phyloP scores from a whole-genome alignment of 2,888 invertebrate genomes.

The Brachyptera risi region DNA sequence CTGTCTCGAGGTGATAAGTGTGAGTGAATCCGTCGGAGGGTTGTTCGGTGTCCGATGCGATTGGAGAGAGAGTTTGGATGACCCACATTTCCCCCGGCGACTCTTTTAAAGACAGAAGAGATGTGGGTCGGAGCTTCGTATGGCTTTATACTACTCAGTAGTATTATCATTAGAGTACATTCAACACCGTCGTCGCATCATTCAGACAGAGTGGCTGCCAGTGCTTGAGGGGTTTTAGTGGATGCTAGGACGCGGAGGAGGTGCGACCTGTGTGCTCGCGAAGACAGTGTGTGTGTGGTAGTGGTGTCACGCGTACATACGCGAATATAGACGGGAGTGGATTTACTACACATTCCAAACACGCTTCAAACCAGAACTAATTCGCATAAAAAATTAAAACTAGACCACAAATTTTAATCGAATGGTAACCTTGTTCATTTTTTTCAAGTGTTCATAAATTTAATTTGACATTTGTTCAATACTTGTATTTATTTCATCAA shows the following conservation, averaged over 20 bases:
- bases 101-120: not conserved
- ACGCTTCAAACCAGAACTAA: too few species aligned
- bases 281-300: too few species aligned
- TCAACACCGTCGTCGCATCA: not conserved
- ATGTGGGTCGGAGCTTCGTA: not conserved
- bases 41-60: too few species aligned
- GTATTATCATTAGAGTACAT: not conserved
- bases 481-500: not conserved
- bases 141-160: not conserved
- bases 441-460: not conserved
- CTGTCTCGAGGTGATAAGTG: not conserved
- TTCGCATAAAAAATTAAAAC: too few species aligned
- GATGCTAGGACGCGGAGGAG: not conserved
- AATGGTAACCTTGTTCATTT: not conserved
- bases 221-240: too few species aligned
- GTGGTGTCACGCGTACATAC: too few species aligned
- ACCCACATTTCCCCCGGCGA: not conserved
- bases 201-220: too few species aligned
- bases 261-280: too few species aligned
- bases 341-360: too few species aligned
- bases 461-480: not conserved
- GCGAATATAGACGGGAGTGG: too few species aligned
- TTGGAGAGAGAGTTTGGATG: not conserved
- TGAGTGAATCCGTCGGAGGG: not conserved
- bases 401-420: not conserved